Evolutionary conservation across 2,797 vertebrate genomes (phyloP).

Genomic region (Myotis findleyi): DNA sequence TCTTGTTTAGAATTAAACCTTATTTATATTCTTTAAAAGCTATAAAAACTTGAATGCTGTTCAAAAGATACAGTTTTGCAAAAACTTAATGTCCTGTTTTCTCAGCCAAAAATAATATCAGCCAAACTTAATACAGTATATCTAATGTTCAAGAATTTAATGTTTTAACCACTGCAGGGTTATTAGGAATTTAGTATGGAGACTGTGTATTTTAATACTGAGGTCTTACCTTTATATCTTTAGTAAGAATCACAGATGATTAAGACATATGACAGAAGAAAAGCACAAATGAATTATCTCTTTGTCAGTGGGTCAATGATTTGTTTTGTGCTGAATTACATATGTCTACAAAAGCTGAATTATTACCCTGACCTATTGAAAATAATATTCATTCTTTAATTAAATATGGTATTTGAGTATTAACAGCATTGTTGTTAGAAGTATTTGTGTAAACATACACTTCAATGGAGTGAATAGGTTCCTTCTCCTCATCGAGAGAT

Average conservation of each 20-base stretch:
- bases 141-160: background rate
- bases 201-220: background rate
- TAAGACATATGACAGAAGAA: background rate
- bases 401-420: constrained; percentile 50
- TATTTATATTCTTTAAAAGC: background rate
- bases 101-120: constrained; percentile 8
- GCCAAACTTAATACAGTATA: background rate
- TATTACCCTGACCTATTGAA: constrained; percentile 23
- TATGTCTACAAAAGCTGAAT: background rate
- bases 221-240: background rate
- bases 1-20: constrained; percentile 15
- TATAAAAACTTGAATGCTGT: background rate
- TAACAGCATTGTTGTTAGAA: background rate
- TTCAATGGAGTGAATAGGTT: background rate
- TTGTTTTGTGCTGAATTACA: background rate
- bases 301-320: background rate
- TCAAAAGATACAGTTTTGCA: background rate
- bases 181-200: background rate
- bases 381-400: constrained; percentile 28
- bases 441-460: background rate
- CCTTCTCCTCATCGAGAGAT: background rate
- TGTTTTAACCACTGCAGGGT: background rate
- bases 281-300: constrained; percentile 12
- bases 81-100: constrained; percentile 28
- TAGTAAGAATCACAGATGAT: background rate